Base-by-base conservation (phyloP, 1,140 invertebrate genomes). In the Conopomorpha cramerella region DNA sequence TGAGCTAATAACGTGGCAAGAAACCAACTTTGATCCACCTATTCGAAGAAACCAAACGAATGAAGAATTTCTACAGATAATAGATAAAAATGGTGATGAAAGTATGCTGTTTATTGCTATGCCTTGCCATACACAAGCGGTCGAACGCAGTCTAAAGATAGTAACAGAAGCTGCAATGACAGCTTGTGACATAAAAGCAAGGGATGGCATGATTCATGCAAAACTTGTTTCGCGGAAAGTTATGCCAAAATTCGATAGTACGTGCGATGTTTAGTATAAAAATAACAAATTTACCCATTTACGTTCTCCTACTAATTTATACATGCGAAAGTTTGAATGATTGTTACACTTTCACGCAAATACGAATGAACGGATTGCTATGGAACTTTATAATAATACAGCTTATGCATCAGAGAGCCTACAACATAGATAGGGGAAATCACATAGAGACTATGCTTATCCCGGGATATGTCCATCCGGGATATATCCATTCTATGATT, bases 111-210 rank as follows among this genome's bases (percentile, higher is more conserved):
- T 30, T 12, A 8, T 6, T 3, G 8, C 1, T 8, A 45, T 43
- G 42, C 47, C 50, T 31, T 51, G 49, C 31, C 51, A 54, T 34
- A 55, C 55, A 16, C 51, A 60, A 41, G 45, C 53, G 16, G 51
- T 60, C 6, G 49, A 55, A 40, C 43, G 55, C 28, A 38, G 34
- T 25, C 46, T 53, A 6, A 60, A 62, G 41, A 39, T 60, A 16
- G 46, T 58, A 2, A 41, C 32, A 13, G 39, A 41, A 28, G 33
- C 39, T 8, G 34, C 39, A 30, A 11, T 25, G 3, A 10, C 26
- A 14, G 39, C 35, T 7, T 6, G 7, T 34, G 33, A 33, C 1
- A 8, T 18, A 29, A 30, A 29, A 12, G 39, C 39, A 19, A 29
- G 33, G 35, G 39, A 41, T 41, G 39, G 33, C 18, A 10, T 35